Evolutionary conservation across 2,113 vertebrate genomes (phyloP).

Genomic region (Recurvirostra avosetta): DNA sequence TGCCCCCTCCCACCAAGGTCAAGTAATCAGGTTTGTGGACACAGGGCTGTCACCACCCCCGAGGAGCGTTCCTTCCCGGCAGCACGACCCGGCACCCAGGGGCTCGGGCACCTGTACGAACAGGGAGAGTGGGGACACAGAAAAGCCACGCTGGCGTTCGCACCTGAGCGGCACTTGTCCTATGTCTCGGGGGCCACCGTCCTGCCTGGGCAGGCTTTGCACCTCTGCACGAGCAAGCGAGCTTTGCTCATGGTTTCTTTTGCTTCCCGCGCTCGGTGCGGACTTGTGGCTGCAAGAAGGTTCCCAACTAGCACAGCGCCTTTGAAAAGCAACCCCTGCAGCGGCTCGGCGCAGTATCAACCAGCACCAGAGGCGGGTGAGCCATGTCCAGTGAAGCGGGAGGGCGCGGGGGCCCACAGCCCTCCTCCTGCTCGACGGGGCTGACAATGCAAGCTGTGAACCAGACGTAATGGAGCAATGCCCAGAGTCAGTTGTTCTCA

Average conservation of each 20-base stretch:
- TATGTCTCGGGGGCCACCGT: rapidly evolving
- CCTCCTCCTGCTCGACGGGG: background rate
- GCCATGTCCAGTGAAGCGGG: background rate
- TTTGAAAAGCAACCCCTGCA: background rate
- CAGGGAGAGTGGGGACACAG: too few species aligned
- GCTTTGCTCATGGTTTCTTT: background rate
- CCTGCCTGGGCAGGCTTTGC: background rate
- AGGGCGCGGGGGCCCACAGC: background rate
- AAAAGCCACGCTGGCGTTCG: too few species aligned
- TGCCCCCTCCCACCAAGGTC: too few species aligned
- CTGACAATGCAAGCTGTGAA: slow-evolving; percentile 24
- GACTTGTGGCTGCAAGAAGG: background rate
- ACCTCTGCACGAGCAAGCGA: background rate
- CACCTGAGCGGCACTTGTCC: rapidly evolving
- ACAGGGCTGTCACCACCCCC: too few species aligned
- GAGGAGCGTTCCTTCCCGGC: too few species aligned
- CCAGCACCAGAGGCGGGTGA: background rate
- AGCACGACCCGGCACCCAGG: too few species aligned
- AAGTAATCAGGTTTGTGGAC: too few species aligned
- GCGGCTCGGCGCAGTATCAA: background rate
- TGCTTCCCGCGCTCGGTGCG: rapidly evolving
- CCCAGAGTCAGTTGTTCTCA: background rate
- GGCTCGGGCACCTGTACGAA: too few species aligned
- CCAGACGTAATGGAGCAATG: slow-evolving; percentile 30
- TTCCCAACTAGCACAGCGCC: background rate